phyloP scores from a whole-genome alignment of 2,797 vertebrate genomes.

The Myotis findleyi region DNA sequence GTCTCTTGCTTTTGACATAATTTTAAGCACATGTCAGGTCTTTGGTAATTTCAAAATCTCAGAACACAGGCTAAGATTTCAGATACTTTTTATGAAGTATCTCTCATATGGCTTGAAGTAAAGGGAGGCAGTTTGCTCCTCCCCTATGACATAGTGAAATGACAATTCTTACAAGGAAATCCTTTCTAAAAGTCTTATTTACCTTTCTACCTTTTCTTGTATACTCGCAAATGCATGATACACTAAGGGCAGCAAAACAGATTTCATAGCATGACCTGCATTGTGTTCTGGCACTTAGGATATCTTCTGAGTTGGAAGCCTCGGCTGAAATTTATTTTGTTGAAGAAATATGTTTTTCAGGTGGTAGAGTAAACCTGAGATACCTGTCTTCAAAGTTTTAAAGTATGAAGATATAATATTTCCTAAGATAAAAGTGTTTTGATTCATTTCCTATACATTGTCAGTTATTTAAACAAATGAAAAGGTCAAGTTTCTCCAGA shows the following conservation, averaged over 20 bases:
- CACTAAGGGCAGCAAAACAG: background rate
- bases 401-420: constrained; percentile 43
- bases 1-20: background rate
- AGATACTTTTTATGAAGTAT: background rate
- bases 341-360: constrained; percentile 32
- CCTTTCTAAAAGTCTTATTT: background rate
- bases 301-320: background rate
- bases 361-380: background rate
- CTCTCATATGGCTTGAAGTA: background rate
- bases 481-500: constrained; percentile 22
- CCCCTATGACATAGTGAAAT: background rate
- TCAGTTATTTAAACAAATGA: constrained; percentile 44
- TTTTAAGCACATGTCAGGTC: background rate
- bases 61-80: background rate
- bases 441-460: constrained; percentile 9
- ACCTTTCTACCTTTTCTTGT: background rate
- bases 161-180: background rate
- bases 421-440: constrained; percentile 33
- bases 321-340: constrained; percentile 22
- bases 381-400: constrained; percentile 32
- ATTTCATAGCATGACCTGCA: background rate
- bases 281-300: background rate
- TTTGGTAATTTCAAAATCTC: background rate
- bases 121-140: background rate
- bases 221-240: background rate